Conservation (phyloP, 2,888 invertebrate genomes). For the Conops quadrifasciatus region DNA sequence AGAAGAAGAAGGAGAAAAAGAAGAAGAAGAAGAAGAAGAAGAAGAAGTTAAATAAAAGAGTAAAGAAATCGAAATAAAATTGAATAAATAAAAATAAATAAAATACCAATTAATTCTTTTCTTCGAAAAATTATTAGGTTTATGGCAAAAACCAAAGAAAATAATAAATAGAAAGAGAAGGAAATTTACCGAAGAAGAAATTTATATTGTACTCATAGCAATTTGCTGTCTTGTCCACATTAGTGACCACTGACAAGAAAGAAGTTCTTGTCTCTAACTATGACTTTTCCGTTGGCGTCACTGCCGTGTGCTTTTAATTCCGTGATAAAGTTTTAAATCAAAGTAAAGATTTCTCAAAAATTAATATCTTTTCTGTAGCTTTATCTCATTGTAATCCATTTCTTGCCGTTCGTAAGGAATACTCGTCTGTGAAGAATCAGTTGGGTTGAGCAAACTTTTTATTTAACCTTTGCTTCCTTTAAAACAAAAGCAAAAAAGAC, state of each 20-base stretch:
- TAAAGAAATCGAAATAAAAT: neutral
- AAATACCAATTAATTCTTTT: no score
- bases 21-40: slow-evolving; percentile 6
- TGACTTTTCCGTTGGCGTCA: no score
- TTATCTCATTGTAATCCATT: neutral
- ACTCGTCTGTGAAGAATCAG: no score
- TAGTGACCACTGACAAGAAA: no score
- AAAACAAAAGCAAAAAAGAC: neutral
- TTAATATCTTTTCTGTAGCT: neutral
- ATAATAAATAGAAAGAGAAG: no score
- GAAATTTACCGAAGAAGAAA: no score
- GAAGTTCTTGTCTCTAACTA: neutral
- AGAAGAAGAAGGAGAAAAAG: no score
- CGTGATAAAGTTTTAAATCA: slow-evolving; percentile 28
- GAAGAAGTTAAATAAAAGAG: slow-evolving; percentile 26
- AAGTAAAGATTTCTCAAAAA: neutral
- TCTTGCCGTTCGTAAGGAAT: neutral
- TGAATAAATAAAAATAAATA: no score
- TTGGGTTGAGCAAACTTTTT: neutral
- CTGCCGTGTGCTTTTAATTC: neutral
- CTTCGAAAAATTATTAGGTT: no score
- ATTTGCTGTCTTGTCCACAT: no score
- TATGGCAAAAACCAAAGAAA: no score
- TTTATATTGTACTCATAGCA: no score
- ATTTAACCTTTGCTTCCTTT: neutral